Evolutionary conservation across 2,113 vertebrate species (phyloP).

Genomic region (Steatornis caripensis): DNA sequence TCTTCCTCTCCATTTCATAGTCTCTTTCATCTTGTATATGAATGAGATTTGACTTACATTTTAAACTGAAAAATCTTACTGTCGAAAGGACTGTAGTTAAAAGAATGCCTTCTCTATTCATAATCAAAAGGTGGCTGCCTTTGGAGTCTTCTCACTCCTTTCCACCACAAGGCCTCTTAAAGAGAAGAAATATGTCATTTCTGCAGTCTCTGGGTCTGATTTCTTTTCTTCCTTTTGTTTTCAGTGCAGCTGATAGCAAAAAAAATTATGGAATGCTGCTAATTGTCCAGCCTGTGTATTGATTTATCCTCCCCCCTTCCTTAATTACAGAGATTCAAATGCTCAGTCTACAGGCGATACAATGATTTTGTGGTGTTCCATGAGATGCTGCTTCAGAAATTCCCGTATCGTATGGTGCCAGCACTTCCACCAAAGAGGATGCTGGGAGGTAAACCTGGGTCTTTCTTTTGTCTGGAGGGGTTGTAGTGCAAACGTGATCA

Average conservation of each 20-base stretch:
- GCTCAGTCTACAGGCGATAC: conserved; percentile 89
- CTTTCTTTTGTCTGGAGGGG: neutral
- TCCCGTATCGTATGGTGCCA: conserved; percentile 91
- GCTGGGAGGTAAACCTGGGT: conserved; percentile 83
- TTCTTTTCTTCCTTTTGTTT: neutral
- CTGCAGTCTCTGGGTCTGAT: neutral
- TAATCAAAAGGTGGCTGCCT: neutral
- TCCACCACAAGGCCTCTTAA: neutral
- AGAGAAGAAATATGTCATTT: neutral
- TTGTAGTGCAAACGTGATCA: accelerated
- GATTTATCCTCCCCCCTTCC: accelerated
- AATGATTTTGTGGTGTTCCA: conserved; percentile 97
- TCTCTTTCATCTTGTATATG: neutral
- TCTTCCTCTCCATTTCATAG: neutral
- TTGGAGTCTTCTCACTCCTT: neutral
- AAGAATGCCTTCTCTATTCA: neutral
- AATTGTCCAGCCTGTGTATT: neutral
- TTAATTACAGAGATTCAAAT: conserved; percentile 78
- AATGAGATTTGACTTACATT: neutral
- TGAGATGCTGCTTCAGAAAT: conserved; percentile 90
- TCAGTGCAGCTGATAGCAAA: neutral
- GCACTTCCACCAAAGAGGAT: conserved; percentile 92
- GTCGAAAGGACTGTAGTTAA: neutral
- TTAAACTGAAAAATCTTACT: neutral
- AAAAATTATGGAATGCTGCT: neutral